Evolutionary conservation across 2,113 vertebrate genomes (phyloP).

Genomic region (Plecturocebus donacophilus): DNA sequence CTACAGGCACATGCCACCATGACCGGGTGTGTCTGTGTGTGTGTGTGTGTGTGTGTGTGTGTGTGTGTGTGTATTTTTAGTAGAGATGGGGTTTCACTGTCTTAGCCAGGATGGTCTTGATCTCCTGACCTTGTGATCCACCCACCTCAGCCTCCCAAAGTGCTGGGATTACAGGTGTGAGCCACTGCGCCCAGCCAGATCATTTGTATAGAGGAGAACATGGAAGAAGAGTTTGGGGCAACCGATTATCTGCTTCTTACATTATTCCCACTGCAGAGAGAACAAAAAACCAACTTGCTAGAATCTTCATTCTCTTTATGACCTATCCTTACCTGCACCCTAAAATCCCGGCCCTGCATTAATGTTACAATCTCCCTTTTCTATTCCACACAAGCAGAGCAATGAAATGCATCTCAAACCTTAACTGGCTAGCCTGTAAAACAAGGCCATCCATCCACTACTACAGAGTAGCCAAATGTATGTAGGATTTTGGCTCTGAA

Average conservation of each 20-base stretch:
- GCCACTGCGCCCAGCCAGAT: background rate
- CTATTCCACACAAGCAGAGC: background rate
- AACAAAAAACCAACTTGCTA: background rate
- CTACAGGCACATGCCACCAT: too few species aligned
- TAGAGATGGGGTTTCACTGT: too few species aligned
- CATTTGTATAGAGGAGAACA: background rate
- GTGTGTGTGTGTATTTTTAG: too few species aligned
- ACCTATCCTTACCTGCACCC: background rate
- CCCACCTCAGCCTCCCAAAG: too few species aligned
- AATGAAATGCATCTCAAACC: background rate
- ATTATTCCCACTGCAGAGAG: background rate
- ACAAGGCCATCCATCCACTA: background rate
- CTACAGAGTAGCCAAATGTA: background rate
- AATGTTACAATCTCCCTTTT: background rate
- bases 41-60: too few species aligned
- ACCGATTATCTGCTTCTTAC: background rate
- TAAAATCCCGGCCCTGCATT: background rate
- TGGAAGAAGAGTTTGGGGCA: too few species aligned
- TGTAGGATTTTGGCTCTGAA: background rate
- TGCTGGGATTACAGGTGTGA: too few species aligned
- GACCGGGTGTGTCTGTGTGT: too few species aligned
- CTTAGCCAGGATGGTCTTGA: too few species aligned
- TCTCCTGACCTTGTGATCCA: too few species aligned
- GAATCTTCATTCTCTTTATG: background rate
- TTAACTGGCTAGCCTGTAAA: background rate